These are phyloP conservation scores for Coracias cyanogaster DNA, from an alignment of 2,797 vertebrate species.

Conservation along the genomic window DNA sequence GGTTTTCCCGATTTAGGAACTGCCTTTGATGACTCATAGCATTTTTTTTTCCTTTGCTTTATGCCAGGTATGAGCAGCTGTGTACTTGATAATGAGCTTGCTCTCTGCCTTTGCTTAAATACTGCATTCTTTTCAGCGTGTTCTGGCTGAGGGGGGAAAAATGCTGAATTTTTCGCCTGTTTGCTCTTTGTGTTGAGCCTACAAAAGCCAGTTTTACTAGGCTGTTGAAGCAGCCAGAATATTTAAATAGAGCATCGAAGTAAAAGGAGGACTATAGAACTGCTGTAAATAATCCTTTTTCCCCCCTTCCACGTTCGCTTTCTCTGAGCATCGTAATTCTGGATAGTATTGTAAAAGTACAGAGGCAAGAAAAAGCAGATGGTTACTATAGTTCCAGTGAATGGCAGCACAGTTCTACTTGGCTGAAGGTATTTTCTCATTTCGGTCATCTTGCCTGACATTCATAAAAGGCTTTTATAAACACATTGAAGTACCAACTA, in stretches of 20 bases:
- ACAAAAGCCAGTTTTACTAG: slow-evolving; percentile 18
- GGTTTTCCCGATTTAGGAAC: slow-evolving; percentile 53
- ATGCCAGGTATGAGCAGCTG: slow-evolving; percentile 52
- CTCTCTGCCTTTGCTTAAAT: slow-evolving; percentile 25
- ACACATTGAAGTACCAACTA: neutral
- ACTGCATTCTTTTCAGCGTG: neutral
- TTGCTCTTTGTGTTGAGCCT: slow-evolving; percentile 25
- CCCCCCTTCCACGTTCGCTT: neutral
- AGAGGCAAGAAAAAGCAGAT: slow-evolving; percentile 52
- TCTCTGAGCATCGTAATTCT: neutral
- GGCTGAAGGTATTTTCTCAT: slow-evolving; percentile 45
- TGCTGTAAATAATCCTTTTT: slow-evolving; percentile 17
- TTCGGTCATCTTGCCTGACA: slow-evolving; percentile 21
- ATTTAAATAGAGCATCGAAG: neutral
- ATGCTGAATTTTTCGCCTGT: neutral
- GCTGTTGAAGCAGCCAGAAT: slow-evolving; percentile 7
- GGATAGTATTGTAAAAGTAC: neutral
- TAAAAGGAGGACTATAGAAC: neutral
- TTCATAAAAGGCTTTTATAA: slow-evolving; percentile 23
- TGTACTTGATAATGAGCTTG: slow-evolving; percentile 36
- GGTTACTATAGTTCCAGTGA: slow-evolving; percentile 35
- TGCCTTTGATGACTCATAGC: slow-evolving; percentile 27
- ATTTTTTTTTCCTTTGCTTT: slow-evolving; percentile 15
- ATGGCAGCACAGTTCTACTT: slow-evolving; percentile 8
- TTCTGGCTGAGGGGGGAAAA: neutral